phyloP scores from a whole-genome alignment of 2,888 invertebrate species.

The Drosophila ezoana region DNA sequence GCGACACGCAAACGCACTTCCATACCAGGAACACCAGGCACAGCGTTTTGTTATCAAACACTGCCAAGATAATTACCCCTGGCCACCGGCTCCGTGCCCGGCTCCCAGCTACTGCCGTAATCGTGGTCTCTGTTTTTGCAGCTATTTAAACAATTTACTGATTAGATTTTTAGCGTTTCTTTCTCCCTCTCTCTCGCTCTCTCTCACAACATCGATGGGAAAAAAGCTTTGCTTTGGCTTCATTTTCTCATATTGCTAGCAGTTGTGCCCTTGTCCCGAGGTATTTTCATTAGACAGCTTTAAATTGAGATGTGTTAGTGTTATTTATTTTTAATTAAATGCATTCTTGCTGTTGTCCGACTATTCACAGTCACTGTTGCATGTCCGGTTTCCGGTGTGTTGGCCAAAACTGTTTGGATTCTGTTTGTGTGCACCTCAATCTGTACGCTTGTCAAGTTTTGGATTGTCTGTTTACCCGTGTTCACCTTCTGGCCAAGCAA shows the following conservation, averaged over 20 bases:
- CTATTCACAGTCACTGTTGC: conserved; percentile 36
- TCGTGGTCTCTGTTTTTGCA: conserved; percentile 57
- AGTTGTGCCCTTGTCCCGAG: conserved; percentile 5
- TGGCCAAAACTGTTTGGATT: conserved; percentile 6
- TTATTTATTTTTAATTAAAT: conserved; percentile 52
- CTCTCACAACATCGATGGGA: conserved; percentile 13
- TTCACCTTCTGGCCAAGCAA: conserved; percentile 17
- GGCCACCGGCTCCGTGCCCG: background rate
- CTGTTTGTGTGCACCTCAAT: conserved; percentile 23
- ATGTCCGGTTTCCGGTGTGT: conserved; percentile 9
- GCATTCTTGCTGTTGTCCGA: conserved; percentile 38
- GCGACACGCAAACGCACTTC: conserved; percentile 24
- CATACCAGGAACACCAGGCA: conserved; percentile 16
- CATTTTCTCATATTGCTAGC: conserved; percentile 17
- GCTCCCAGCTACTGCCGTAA: conserved; percentile 25
- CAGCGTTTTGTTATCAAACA: conserved; percentile 41
- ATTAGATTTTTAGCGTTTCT: conserved; percentile 67
- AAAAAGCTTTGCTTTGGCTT: conserved; percentile 19
- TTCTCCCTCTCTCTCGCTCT: background rate
- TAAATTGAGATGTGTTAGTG: conserved; percentile 20
- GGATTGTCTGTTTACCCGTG: conserved; percentile 35
- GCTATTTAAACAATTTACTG: conserved; percentile 78
- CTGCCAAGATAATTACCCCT: conserved; percentile 33
- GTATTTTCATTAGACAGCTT: conserved; percentile 36
- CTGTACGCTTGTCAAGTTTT: conserved; percentile 4